Evolutionary conservation across 2,888 invertebrate genomes (phyloP), one percentile per base, ranked within the genome.

Genomic region (Meiosimyza platycephala): DNA sequence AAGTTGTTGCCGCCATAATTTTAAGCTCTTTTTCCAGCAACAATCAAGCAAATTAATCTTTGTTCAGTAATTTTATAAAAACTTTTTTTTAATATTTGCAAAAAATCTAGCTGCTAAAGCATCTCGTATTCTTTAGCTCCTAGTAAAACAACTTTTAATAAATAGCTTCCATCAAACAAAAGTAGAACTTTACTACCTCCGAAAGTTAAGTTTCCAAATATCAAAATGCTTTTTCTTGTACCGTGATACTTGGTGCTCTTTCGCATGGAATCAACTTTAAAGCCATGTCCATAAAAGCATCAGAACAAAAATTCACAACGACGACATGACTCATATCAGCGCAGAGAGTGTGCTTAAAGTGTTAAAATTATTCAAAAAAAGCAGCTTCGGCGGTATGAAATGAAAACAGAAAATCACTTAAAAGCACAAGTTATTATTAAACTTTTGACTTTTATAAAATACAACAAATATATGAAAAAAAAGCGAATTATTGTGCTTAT

Each of bases 111-210:
- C 82, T 84, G 78, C 85, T 84, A 85, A 85, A 84, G 82, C 82
- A 80, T 81, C 80, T 81, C 78, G 77, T 78, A 81, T 80, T 84
- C 84, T 85, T 85, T 81, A 84, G 85, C 85, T 82, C 85, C 85
- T 83, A 85, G 84, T 81, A 85, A 81, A 81, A 84, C 82, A 85
- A 85, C 85, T 85, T 85, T 85, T 81, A 82, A 81, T 79, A 80
- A 40, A 80, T 83, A 83, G 83, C 85, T 85, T 84, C 83, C 83
- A 83, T 80, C 70, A 50, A 55, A 67, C 72, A 78, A 81, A 82
- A 80, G 82, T 79, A 81, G 77, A 79, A 81, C 55, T 62, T 55
- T 50, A 59, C 62, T 47, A 28, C 57, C 18, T 62, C 52, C 65
- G 79, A 81, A 82, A 80, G 79, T 81, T 82, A 83, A 82, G 80